phyloP scores from a whole-genome alignment of 2,797 vertebrate genomes.

The Sphaeramia orbicularis region DNA sequence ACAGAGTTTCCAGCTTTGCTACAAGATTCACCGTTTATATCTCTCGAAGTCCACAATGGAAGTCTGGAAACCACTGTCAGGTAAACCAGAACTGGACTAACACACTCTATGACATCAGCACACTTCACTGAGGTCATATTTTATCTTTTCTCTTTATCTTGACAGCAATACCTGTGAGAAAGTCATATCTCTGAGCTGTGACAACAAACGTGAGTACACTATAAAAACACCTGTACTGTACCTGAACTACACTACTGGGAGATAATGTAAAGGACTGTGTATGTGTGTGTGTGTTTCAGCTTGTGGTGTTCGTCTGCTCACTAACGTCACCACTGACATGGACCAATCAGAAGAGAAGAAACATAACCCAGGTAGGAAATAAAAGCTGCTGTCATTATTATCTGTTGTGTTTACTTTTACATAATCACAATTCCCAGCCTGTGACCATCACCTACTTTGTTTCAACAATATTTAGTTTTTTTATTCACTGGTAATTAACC shows the following conservation, averaged over 20 bases:
- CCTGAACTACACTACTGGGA: not conserved
- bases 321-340: fast-evolving
- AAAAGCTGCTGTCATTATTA: not conserved
- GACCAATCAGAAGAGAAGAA: conserved; percentile 35
- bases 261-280: no score
- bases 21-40: conserved; percentile 85
- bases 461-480: no score
- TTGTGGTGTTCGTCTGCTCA: conserved; percentile 70
- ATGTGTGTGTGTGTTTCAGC: conserved; percentile 68
- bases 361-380: conserved; percentile 31
- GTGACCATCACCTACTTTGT: no score
- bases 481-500: no score
- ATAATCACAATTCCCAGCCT: no score
- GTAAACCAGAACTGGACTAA: conserved; percentile 67
- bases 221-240: not conserved
- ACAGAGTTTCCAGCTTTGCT: conserved; percentile 51
- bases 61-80: conserved; percentile 81
- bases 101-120: no score
- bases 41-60: conserved; percentile 73
- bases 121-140: no score
- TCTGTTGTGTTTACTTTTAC: no score
- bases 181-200: conserved; percentile 86
- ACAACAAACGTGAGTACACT: conserved; percentile 85
- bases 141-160: not conserved
- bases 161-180: conserved; percentile 86